Evolutionary conservation across 1,140 invertebrate genomes (phyloP), one percentile per base, ranked within the genome.

Genomic region (Drosophila equinoxialis): DNA sequence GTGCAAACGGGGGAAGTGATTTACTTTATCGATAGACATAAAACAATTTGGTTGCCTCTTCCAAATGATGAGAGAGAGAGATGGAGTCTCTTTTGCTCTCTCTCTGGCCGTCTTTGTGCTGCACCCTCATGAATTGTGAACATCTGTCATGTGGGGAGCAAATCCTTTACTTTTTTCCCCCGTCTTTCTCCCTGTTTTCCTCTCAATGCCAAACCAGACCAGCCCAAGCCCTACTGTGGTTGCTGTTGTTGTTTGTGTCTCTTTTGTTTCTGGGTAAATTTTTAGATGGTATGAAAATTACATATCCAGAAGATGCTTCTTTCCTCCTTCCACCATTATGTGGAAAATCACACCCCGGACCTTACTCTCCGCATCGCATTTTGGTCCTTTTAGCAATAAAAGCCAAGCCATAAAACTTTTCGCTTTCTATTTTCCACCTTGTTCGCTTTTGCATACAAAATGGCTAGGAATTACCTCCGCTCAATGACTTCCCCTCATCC

Each of bases 21-120:
- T 84, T 84, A 73, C 81, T 80, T 80, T 85, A 84, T 84, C 81
- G 74, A 85, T 81, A 80, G 77, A 74, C 81, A 84, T 81, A 85
- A 84, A 84, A 85, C 81, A 84, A 84, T 84, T 84, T 84, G 81
- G 77, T 65, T 70, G 62, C 39, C 62, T 57, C 57, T 20, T 11
- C 4, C 42, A 42, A 72, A 68, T 68, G 45, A 79, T 11, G 14
- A 37, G 14, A 11, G 57, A 48, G 45, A 23, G 17, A 11, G 17
- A n/a, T 8, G 2, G 10, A 23, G 17, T 11, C 8, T 23, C 3
- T 23, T 23, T 1, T 23, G 23, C 23, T 26, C 23, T 4, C 61
- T 55, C 17, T 39, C 39, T 64, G 17, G 41, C 37, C 64, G 48
- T 42, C 23, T 42, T 61, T 37, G 35, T 37, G 35, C 35, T n/a